Percentiles rank a stretch among this genome's conserved stretches.
Evolutionary conservation across 1,140 invertebrate genomes (phyloP).

Genomic region (Drosophila dunni): DNA sequence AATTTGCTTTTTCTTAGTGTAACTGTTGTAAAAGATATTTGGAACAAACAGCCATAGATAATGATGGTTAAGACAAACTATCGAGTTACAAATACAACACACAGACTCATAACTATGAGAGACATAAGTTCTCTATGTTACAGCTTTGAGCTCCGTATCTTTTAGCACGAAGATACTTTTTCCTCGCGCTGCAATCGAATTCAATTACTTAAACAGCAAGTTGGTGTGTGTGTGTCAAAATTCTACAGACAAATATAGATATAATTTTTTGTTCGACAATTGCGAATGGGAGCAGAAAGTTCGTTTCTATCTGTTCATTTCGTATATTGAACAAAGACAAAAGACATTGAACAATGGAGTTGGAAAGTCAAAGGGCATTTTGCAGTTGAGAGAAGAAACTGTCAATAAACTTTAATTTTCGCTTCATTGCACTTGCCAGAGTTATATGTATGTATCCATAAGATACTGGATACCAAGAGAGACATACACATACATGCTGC

Average conservation of each 20-base stretch:
- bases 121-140: conserved; percentile 1
- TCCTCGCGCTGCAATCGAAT: conserved; percentile 59
- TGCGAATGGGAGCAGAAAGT: background rate
- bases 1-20: background rate
- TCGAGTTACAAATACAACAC: background rate
- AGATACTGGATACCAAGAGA: conserved; percentile 22
- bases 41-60: background rate
- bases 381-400: conserved; percentile 56
- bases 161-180: background rate
- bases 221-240: conserved; percentile 26
- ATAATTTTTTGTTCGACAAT: conserved; percentile 5
- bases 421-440: conserved; percentile 71
- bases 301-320: background rate
- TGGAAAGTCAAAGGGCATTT: conserved; percentile 59
- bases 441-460: conserved; percentile 35
- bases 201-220: conserved; percentile 69
- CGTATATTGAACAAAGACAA: conserved; percentile 41
- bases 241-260: conserved; percentile 28
- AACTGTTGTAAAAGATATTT: background rate
- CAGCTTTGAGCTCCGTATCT: background rate
- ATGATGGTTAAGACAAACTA: background rate
- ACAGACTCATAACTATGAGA: background rate
- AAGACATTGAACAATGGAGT: conserved; percentile 34
- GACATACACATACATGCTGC: conserved; percentile 6
- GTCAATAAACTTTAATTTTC: conserved; percentile 75